Percentiles rank a stretch among this genome's conserved stretches.
Evolutionary conservation across 2,113 vertebrate species (phyloP).

Genomic region (Nipponia nippon): DNA sequence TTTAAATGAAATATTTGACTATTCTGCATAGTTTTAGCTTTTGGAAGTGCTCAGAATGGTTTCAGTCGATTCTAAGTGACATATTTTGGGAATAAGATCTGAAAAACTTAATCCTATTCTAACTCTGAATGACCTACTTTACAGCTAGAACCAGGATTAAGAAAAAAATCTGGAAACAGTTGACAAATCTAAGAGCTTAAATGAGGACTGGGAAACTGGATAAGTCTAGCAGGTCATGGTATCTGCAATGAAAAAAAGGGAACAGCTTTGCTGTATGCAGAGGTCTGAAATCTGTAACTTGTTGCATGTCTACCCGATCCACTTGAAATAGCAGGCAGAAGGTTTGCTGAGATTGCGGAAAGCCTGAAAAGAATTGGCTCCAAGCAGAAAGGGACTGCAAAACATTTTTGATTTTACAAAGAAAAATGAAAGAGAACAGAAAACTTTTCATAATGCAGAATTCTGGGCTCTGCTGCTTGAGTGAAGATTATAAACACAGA

Average conservation of each 20-base stretch:
- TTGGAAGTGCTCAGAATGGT: neutral
- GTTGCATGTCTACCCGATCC: neutral
- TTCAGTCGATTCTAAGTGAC: neutral
- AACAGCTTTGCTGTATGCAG: neutral
- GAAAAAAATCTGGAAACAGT: neutral
- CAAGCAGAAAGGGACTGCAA: neutral
- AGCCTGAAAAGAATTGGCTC: neutral
- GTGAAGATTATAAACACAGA: neutral
- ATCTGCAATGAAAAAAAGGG: neutral
- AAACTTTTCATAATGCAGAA: neutral
- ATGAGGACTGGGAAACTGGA: neutral
- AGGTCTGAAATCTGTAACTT: neutral
- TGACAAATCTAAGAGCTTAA: neutral
- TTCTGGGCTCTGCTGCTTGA: neutral
- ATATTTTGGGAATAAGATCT: constrained; percentile 16
- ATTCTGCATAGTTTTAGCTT: neutral
- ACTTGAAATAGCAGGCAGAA: neutral
- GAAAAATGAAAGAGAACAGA: neutral
- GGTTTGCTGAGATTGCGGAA: neutral
- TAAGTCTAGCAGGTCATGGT: neutral
- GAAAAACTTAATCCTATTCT: neutral
- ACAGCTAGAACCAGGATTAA: neutral
- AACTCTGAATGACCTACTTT: neutral
- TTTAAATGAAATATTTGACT: neutral
- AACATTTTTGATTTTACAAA: neutral